These are phyloP conservation scores for Nysson spinosus DNA, from an alignment of 2,888 invertebrate species.

Conservation along the genomic window DNA sequence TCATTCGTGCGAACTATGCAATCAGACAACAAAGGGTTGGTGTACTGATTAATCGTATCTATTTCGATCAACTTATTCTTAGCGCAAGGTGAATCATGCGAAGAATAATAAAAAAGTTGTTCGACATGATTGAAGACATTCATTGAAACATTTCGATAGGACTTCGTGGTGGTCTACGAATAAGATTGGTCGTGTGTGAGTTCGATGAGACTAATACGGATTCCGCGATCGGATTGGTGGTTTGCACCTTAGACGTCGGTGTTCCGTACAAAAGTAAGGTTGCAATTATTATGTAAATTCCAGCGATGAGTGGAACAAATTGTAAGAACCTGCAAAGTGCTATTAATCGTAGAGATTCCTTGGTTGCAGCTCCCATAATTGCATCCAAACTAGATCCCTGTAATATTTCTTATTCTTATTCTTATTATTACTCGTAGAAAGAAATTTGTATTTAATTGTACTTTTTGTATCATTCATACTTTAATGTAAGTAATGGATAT, in stretches of 20 bases:
- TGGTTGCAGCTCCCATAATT: background rate
- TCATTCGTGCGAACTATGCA: too few species aligned
- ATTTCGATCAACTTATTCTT: too few species aligned
- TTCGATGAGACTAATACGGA: slow-evolving; percentile 7
- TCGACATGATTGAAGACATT: background rate
- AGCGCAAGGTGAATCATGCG: background rate
- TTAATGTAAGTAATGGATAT: too few species aligned
- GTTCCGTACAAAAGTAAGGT: slow-evolving; percentile 16
- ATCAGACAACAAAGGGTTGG: too few species aligned
- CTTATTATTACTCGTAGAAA: background rate
- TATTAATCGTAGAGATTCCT: slow-evolving; percentile 12
- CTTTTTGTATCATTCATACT: too few species aligned
- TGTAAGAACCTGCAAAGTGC: slow-evolving; percentile 35
- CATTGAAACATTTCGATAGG: background rate
- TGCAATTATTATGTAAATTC: slow-evolving; percentile 43
- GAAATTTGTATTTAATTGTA: background rate
- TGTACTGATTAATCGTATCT: too few species aligned
- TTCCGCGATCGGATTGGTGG: background rate
- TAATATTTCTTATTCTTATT: slow-evolving; percentile 8
- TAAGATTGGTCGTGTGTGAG: background rate
- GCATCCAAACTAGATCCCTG: slow-evolving; percentile 15
- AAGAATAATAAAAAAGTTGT: background rate
- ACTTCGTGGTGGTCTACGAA: background rate
- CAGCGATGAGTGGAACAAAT: slow-evolving; percentile 43
- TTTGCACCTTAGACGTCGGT: background rate